Evolutionary conservation across 1,140 invertebrate species (phyloP), one percentile per base, ranked within the genome.

Genomic region (Pteromalus puparum): DNA sequence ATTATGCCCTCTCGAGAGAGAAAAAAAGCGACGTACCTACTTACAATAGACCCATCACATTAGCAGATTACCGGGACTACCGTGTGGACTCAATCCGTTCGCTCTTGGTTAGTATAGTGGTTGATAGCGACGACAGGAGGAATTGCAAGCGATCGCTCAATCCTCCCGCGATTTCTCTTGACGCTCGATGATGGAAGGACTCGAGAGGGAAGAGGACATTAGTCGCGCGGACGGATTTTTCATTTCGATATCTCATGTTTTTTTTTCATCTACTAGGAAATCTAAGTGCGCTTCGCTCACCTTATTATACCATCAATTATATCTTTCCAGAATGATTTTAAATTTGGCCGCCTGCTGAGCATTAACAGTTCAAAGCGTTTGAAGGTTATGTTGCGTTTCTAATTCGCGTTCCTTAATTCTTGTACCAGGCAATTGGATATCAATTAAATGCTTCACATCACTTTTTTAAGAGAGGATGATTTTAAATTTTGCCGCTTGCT

Each of bases 141-240:
- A 80, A 80, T 80, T 21, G 78, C 65, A 26, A 34, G 65, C 38
- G 46, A 81, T 81, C 79, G 79, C 28, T 81, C 68, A 73, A 48
- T 26, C 68, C 67, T 68, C n/a, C 18, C 26, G 10, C 68, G 24
- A 26, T 70, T 30, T 70, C 68, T 68, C 30, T 80, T 5, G 30
- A 34, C 30, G 30, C 78, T 70, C 12, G 46, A 61, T 61, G 53
- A 42, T 42, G 38, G 38, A 7, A 42, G 48, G 18, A 61, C 18
- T 21, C 18, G 4, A 7, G 68, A 81, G 67, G 21, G 76, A 48
- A 38, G 38, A 61, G 65, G n/a, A 24, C 18, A 61, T 61, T 61
- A 61, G 53, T 80, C 67, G 68, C n/a, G 65, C 34, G 78, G 46
- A 6, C n/a, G 13, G 24, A 15, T 81, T 81, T 81, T 81, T 48